Conservation (phyloP, 2,797 vertebrate species). For the Rachycentron canadum region DNA sequence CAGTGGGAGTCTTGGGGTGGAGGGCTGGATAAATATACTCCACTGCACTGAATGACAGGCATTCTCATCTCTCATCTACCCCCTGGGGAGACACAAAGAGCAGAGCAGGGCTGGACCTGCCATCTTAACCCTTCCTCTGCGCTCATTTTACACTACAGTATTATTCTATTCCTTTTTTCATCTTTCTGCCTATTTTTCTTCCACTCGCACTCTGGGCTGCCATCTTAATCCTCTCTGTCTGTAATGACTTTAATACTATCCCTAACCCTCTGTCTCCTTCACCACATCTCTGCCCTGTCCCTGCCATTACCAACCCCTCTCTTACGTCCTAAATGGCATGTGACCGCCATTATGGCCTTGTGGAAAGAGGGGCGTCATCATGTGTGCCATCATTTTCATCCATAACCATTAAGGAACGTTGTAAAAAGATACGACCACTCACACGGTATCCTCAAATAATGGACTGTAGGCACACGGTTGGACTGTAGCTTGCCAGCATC, state of each 20-base stretch:
- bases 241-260: constrained; percentile 65
- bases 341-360: constrained; percentile 72
- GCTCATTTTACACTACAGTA: constrained; percentile 64
- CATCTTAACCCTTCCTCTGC: constrained; percentile 68
- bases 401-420: constrained; percentile 78
- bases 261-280: constrained; percentile 16
- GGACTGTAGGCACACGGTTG: constrained; percentile 53
- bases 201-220: constrained; percentile 34
- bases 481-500: constrained; percentile 52
- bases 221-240: constrained; percentile 60
- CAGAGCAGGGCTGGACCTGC: constrained; percentile 60
- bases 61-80: constrained; percentile 71
- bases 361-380: constrained; percentile 73
- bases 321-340: constrained; percentile 62
- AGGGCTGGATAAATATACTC: constrained; percentile 76
- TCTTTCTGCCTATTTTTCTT: constrained; percentile 40
- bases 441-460: constrained; percentile 67
- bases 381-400: constrained; percentile 74
- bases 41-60: constrained; percentile 71
- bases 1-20: constrained; percentile 49
- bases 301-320: constrained; percentile 58
- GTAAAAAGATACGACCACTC: constrained; percentile 80
- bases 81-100: constrained; percentile 53
- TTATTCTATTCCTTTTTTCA: constrained; percentile 27
- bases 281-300: constrained; percentile 41